A percentile compares a stretch with the other conserved stretches of the same genome.
Evolutionary conservation across 2,888 invertebrate species (phyloP).

Genomic region (Drosophila lacicola): DNA sequence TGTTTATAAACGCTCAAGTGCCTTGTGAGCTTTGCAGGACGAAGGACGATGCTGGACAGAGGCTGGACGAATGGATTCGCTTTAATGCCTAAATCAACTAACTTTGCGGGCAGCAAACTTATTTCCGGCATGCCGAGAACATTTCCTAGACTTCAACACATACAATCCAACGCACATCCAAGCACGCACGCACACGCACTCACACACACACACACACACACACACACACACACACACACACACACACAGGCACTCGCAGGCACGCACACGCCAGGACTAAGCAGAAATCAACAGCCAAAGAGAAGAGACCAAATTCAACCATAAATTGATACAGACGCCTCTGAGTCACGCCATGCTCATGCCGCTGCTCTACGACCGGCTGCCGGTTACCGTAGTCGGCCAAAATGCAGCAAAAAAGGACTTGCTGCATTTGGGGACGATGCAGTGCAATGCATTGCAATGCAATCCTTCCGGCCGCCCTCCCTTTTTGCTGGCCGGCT

Average conservation of each 20-base stretch:
- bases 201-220: conserved; percentile 6
- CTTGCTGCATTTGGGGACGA: conserved; percentile 48
- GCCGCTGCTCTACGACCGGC: background rate
- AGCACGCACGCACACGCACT: conserved; percentile 6
- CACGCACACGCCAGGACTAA: conserved; percentile 27
- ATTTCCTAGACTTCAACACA: conserved; percentile 62
- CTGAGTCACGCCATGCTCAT: conserved; percentile 41
- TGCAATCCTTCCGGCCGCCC: conserved; percentile 52
- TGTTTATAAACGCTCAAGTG: conserved; percentile 75
- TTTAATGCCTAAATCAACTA: conserved; percentile 81
- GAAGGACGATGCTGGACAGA: background rate
- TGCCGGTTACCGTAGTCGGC: conserved; percentile 3
- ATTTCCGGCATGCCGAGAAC: conserved; percentile 77
- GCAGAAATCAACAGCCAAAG: conserved; percentile 48
- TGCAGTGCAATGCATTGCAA: conserved; percentile 46
- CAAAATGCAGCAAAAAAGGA: conserved; percentile 43
- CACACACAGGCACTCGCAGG: conserved; percentile 6
- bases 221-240: conserved; percentile 19
- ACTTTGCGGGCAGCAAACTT: conserved; percentile 80
- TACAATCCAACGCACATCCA: conserved; percentile 8
- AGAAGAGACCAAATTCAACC: conserved; percentile 76
- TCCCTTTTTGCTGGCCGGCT: conserved; percentile 4
- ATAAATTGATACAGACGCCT: conserved; percentile 78
- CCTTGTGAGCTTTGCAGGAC: conserved; percentile 14
- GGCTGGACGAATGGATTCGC: conserved; percentile 55